Conservation (phyloP, 2,888 invertebrate genomes). For the Gandaritis pyraliata region DNA sequence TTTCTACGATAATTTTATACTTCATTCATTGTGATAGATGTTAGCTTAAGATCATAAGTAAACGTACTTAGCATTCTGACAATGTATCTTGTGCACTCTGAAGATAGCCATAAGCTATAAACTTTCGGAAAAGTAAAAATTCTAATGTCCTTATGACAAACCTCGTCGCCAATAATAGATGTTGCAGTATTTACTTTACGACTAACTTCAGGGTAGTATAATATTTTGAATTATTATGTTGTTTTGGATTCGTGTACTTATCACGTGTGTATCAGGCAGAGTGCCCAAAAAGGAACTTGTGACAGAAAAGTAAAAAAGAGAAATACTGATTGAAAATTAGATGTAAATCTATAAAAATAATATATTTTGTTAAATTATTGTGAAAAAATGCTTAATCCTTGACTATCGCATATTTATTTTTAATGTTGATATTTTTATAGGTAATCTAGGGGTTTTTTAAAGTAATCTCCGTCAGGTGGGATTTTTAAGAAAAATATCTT, state of each 20-base stretch:
- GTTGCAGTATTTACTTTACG: not conserved
- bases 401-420: slow-evolving; percentile 21
- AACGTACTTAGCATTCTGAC: too few species aligned
- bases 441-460: slow-evolving; percentile 10
- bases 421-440: slow-evolving; percentile 16
- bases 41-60: slow-evolving; percentile 20
- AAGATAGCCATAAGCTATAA: not conserved
- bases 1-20: slow-evolving; percentile 36
- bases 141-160: not conserved
- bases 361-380: slow-evolving; percentile 15
- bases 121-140: too few species aligned
- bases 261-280: not conserved
- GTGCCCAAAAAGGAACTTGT: not conserved
- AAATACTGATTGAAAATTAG: not conserved
- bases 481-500: slow-evolving; percentile 15
- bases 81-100: not conserved
- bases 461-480: not conserved
- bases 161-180: not conserved
- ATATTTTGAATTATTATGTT: too few species aligned
- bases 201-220: not conserved
- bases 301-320: not conserved
- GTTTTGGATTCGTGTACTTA: too few species aligned
- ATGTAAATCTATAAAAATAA: slow-evolving; percentile 5
- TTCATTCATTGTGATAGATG: slow-evolving; percentile 36
- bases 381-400: slow-evolving; percentile 19